These are phyloP conservation scores for Lordiphosa collinella DNA, from an alignment of 1,140 invertebrate species.

Conservation along the genomic window DNA sequence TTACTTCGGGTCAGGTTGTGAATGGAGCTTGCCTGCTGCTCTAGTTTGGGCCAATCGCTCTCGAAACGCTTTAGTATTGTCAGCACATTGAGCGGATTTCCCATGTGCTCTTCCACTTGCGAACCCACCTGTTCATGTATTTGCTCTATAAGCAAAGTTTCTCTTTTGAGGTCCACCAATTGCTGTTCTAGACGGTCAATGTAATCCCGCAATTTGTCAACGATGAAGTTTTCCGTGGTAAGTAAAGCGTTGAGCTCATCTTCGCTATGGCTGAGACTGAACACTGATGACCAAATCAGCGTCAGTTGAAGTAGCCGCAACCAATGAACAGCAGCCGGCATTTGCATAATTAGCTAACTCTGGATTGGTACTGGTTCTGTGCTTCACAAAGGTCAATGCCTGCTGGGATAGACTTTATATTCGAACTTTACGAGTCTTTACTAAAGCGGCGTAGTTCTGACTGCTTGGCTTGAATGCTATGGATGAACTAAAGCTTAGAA, in stretches of 20 bases:
- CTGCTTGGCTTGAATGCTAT: slow-evolving; percentile 25
- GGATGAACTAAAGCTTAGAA: slow-evolving; percentile 36
- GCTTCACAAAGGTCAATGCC: slow-evolving; percentile 41
- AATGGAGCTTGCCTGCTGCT: slow-evolving; percentile 37
- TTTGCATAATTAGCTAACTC: slow-evolving; percentile 56
- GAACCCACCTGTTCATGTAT: slow-evolving; percentile 88
- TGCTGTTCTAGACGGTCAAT: slow-evolving; percentile 39
- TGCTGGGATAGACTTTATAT: slow-evolving; percentile 9
- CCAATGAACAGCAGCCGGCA: slow-evolving; percentile 14
- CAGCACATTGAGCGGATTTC: slow-evolving; percentile 98
- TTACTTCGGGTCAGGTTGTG: slow-evolving; percentile 2
- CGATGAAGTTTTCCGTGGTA: slow-evolving; percentile 44
- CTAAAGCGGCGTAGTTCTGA: slow-evolving; percentile 9
- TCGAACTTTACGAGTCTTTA: not conserved
- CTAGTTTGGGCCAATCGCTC: slow-evolving; percentile 86
- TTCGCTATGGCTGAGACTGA: slow-evolving; percentile 12
- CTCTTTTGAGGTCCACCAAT: slow-evolving; percentile 29
- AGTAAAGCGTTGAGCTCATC: slow-evolving; percentile 36
- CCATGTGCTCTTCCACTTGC: slow-evolving; percentile 90
- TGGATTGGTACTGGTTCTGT: slow-evolving; percentile 1
- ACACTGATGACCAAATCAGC: slow-evolving; percentile 9
- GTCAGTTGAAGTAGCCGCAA: slow-evolving; percentile 37
- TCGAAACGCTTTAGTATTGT: slow-evolving; percentile 96
- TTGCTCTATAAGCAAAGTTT: slow-evolving; percentile 80
- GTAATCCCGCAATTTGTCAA: slow-evolving; percentile 46